Percentiles rank a stretch among this genome's conserved stretches.
phyloP scores from a whole-genome alignment of 2,888 invertebrate species.

The Cosmopolites sordidus region DNA sequence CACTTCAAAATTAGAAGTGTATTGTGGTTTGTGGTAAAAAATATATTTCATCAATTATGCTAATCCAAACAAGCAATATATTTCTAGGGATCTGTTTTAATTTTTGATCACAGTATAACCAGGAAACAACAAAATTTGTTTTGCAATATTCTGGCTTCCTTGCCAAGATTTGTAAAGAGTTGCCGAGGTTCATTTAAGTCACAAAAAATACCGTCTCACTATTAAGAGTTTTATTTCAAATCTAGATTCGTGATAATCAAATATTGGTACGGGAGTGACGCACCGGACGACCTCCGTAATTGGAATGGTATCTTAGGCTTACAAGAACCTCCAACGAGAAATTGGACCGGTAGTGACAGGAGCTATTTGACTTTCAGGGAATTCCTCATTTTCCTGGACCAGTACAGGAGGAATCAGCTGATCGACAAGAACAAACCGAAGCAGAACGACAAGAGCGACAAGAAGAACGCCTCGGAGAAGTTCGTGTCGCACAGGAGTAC shows the following conservation, averaged over 20 bases:
- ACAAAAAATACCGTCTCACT: too few relatives aligned
- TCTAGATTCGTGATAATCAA: constrained; percentile 71
- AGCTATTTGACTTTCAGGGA: constrained; percentile 68
- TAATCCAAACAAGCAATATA: too few relatives aligned
- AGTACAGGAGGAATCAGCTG: constrained; percentile 54
- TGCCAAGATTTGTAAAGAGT: too few relatives aligned
- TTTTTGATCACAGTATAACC: too few relatives aligned
- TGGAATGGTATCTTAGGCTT: constrained; percentile 68
- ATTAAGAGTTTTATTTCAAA: constrained; percentile 21
- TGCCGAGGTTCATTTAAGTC: too few relatives aligned
- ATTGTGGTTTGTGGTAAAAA: too few relatives aligned
- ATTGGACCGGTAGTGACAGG: constrained; percentile 66
- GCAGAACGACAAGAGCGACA: constrained; percentile 31
- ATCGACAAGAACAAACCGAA: constrained; percentile 47
- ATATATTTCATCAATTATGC: too few relatives aligned
- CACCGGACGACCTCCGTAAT: constrained; percentile 65
- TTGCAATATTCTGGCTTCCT: too few relatives aligned
- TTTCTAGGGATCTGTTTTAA: too few relatives aligned
- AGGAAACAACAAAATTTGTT: too few relatives aligned
- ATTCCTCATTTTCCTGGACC: constrained; percentile 62
- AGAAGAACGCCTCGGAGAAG: constrained; percentile 28
- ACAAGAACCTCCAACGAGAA: constrained; percentile 66
- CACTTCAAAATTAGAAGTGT: too few relatives aligned
- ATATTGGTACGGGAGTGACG: constrained; percentile 69
- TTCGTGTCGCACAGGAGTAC: constrained; percentile 47